A percentile compares a stretch with the other conserved stretches of the same genome.
Conservation (phyloP, 2,797 vertebrate species). For the Falco berigora region DNA sequence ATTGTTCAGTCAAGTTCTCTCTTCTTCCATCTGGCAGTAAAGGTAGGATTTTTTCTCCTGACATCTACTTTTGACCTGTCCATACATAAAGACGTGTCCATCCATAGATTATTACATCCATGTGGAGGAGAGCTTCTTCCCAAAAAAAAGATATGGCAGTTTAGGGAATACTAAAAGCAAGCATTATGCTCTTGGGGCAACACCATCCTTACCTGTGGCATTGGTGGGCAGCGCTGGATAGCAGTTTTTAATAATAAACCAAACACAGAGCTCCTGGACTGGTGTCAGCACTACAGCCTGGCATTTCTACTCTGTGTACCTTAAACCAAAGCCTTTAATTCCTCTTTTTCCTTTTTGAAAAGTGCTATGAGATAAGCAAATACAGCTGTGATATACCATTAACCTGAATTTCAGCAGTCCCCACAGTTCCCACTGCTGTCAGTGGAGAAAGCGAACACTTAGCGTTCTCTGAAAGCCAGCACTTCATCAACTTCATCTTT, state of each 20-base stretch:
- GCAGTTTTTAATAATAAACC: not conserved
- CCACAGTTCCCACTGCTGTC: not conserved
- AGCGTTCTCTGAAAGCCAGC: not conserved
- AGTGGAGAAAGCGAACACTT: not conserved
- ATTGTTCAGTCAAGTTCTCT: not conserved
- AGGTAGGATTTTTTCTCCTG: not conserved
- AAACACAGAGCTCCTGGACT: not conserved
- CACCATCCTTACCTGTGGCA: not conserved
- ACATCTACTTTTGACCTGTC: not conserved
- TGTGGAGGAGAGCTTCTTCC: not conserved
- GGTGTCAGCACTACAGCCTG: not conserved
- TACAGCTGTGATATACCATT: not conserved
- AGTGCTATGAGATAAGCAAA: not conserved
- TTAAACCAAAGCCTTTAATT: not conserved
- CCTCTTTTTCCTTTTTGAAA: not conserved
- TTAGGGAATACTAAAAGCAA: not conserved
- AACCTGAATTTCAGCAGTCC: not conserved
- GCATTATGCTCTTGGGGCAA: not conserved
- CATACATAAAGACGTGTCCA: not conserved
- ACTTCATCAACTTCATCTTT: not conserved
- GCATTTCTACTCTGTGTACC: not conserved
- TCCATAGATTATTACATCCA: not conserved
- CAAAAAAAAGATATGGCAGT: not conserved
- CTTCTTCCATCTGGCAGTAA: not conserved
- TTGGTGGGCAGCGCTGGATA: not conserved